phyloP scores from a whole-genome alignment of 2,113 vertebrate genomes.

The Aythya baeri region DNA sequence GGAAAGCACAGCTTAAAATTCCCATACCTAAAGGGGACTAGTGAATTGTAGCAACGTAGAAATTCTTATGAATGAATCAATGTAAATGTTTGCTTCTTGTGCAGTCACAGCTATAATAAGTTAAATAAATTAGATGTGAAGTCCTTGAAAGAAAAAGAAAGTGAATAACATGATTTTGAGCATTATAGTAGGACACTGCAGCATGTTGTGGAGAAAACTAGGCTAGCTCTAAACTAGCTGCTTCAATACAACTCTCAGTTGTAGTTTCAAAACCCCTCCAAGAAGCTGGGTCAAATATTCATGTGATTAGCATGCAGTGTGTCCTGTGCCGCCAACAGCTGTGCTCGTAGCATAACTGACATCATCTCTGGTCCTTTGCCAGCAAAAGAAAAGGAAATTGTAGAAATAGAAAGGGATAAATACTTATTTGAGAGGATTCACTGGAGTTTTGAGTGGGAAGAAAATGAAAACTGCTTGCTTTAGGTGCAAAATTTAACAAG shows the following conservation, averaged over 20 bases:
- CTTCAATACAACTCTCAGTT: neutral
- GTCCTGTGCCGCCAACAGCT: neutral
- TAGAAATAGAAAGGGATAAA: conserved; percentile 47
- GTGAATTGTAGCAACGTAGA: neutral
- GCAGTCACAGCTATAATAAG: neutral
- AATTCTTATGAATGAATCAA: neutral
- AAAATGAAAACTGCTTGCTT: conserved; percentile 21
- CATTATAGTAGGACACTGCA: neutral
- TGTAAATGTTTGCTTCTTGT: neutral
- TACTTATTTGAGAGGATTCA: conserved; percentile 34
- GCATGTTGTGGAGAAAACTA: neutral
- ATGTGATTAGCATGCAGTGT: neutral
- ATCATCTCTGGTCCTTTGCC: conserved; percentile 42
- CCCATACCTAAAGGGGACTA: neutral
- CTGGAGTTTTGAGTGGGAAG: neutral
- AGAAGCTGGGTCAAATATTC: conserved; percentile 6
- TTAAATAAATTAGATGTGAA: neutral
- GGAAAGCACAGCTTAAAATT: neutral
- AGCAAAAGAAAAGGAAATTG: conserved; percentile 31
- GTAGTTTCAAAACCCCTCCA: neutral
- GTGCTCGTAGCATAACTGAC: neutral
- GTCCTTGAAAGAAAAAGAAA: neutral
- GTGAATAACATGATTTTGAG: neutral
- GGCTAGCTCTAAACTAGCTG: neutral
- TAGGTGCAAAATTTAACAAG: neutral